phyloP scores from a whole-genome alignment of 2,888 invertebrate genomes.

The Drosophila lutescens region DNA sequence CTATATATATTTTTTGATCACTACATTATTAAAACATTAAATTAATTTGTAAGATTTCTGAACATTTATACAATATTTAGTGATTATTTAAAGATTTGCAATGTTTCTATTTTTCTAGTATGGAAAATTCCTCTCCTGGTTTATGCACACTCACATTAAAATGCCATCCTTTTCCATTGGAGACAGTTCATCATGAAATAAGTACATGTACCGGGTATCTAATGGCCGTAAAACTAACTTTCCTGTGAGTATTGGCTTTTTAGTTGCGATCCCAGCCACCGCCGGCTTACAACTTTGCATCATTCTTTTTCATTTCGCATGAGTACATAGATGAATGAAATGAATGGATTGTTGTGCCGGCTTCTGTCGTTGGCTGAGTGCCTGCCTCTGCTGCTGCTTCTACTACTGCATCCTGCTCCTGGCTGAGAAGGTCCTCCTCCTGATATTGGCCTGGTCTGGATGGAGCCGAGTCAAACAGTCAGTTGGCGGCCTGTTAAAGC shows the following conservation, averaged over 20 bases:
- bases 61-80: background rate
- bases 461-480: slow-evolving; percentile 32
- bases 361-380: slow-evolving; percentile 45
- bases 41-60: background rate
- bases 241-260: slow-evolving; percentile 19
- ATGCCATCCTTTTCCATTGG: background rate
- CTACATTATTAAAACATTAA: too few species aligned
- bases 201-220: slow-evolving; percentile 4
- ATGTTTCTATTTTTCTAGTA: background rate
- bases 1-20: too few species aligned
- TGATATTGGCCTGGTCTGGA: slow-evolving; percentile 10
- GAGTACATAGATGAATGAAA: slow-evolving; percentile 52
- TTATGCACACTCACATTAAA: background rate
- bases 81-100: background rate
- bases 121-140: background rate
- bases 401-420: background rate
- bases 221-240: slow-evolving; percentile 21
- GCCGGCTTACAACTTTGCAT: slow-evolving; percentile 52
- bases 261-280: slow-evolving; percentile 30
- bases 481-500: slow-evolving; percentile 41
- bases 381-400: slow-evolving; percentile 3
- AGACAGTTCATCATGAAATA: background rate
- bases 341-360: slow-evolving; percentile 47
- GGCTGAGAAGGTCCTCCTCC: background rate
- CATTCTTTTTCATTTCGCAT: slow-evolving; percentile 60